Base-by-base conservation (phyloP, 2,888 invertebrate genomes). In the Amblyteles armatorius region DNA sequence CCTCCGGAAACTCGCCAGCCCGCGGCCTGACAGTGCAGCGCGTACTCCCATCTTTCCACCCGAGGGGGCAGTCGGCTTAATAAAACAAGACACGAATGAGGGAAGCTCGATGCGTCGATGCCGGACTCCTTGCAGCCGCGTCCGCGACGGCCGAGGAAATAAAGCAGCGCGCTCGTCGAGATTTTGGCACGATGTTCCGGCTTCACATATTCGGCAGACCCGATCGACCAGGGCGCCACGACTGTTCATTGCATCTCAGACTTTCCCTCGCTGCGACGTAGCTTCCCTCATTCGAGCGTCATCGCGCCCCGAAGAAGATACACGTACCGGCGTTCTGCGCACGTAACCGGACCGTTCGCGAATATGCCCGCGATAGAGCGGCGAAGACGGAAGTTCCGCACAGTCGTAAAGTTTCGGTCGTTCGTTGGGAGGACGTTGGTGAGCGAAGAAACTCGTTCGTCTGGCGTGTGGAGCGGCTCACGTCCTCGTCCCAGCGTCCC, bases 371-470 rank as follows among this genome's bases (percentile, higher is more conserved):
- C 4, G 60, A 74, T 7, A 19, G 50, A 13, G 50, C n/a, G 69
- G 36, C 60, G n/a, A 69, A 74, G 50, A 52, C 68, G 33, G 26
- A 55, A 76, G 52, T 33, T 52, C 79, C 52, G 52, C 52, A 22
- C 16, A 57, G 76, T 80, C 76, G 40, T 80, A 83, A 83, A 83
- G 72, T 72, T 83, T 67, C 29, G 60, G 50, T 83, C 71, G 72
- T 77, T 80, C 67, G 29, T 29, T 11, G n/a, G 48, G 16, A 13
- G 44, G 11, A 63, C 65, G 40, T 6, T 7, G 19, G 69, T 16
- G 26, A 48, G 48, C 48, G 44, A 72, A 72, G 83, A 77, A 72
- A 80, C 65, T 72, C 57, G 55, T 26, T 84, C 40, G 55, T 50
- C 50, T 48, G 22, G 22, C n/a, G 79, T 69, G 76, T 80, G 52